Conservation (phyloP, 2,113 vertebrate species). For the Ochotona princeps region DNA sequence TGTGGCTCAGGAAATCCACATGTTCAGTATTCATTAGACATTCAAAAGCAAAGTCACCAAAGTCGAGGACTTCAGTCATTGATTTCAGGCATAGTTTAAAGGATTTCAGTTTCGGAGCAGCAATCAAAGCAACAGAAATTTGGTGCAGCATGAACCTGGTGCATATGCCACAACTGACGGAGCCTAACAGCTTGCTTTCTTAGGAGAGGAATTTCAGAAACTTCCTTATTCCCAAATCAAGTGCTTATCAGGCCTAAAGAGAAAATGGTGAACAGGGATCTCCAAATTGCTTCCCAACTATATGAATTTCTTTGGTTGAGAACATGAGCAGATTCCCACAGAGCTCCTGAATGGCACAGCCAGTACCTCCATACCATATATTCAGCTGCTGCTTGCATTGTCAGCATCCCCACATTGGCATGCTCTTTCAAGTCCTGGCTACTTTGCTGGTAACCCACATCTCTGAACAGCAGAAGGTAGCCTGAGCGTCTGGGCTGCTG, state of each 20-base stretch:
- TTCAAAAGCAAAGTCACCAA: slow-evolving; percentile 28
- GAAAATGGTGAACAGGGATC: not conserved
- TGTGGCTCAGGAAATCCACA: slow-evolving; percentile 29
- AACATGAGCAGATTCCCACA: slow-evolving; percentile 34
- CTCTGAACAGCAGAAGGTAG: no score
- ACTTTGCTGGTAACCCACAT: no score
- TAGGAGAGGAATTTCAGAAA: not conserved
- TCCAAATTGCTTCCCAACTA: not conserved
- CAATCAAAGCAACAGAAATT: not conserved
- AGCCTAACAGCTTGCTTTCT: not conserved
- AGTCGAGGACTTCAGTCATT: not conserved
- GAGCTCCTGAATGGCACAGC: not conserved
- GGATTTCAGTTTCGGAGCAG: not conserved
- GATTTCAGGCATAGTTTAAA: slow-evolving; percentile 7
- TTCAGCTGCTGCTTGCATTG: no score
- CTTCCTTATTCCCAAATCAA: slow-evolving; percentile 27
- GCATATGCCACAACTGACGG: not conserved
- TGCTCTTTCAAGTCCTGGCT: no score
- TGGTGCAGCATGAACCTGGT: not conserved
- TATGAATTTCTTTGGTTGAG: not conserved
- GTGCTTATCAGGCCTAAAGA: not conserved
- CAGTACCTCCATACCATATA: no score
- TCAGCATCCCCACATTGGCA: no score
- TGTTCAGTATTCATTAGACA: slow-evolving; percentile 45
- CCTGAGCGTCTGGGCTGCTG: no score